phyloP scores from a whole-genome alignment of 2,797 vertebrate genomes.

The Enteromius trimaculatus region DNA sequence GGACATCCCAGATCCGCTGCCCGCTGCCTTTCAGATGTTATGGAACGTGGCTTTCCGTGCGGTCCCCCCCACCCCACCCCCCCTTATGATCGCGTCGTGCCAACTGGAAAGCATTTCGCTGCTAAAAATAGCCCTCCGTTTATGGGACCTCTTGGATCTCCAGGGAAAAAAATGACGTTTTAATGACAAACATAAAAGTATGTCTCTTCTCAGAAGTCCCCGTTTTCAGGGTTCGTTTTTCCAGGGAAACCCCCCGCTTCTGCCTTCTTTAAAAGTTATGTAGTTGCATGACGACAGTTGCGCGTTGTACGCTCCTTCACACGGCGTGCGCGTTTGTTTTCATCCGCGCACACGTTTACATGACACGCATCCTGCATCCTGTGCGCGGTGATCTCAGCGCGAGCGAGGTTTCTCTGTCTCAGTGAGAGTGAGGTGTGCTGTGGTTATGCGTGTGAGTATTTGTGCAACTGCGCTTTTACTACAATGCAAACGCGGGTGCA shows the following conservation, averaged over 20 bases:
- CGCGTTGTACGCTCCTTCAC: no score
- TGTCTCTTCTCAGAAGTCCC: slow-evolving; percentile 69
- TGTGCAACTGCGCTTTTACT: slow-evolving; percentile 34
- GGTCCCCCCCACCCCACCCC: slow-evolving; percentile 67
- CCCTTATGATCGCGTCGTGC: slow-evolving; percentile 67
- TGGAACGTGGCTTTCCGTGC: slow-evolving; percentile 67
- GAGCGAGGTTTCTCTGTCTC: slow-evolving; percentile 38
- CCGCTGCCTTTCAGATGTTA: slow-evolving; percentile 61
- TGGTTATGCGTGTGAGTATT: slow-evolving; percentile 51
- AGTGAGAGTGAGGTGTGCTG: slow-evolving; percentile 50
- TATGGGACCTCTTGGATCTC: slow-evolving; percentile 77
- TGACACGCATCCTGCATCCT: slow-evolving; percentile 59
- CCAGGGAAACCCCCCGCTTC: not conserved
- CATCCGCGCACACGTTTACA: slow-evolving; percentile 37
- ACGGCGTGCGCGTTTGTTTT: slow-evolving; percentile 32
- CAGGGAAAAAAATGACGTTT: slow-evolving; percentile 69
- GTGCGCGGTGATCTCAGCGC: slow-evolving; percentile 56
- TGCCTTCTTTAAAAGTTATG: not conserved
- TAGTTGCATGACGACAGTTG: not conserved
- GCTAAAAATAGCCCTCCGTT: slow-evolving; percentile 76
- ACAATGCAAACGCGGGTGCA: slow-evolving; percentile 21
- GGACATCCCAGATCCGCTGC: slow-evolving; percentile 51
- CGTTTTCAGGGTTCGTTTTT: not conserved
- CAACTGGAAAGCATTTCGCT: slow-evolving; percentile 76
- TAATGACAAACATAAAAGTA: slow-evolving; percentile 71